phyloP scores from a whole-genome alignment of 2,797 vertebrate genomes.

The Microctenopoma steveboyesi region DNA sequence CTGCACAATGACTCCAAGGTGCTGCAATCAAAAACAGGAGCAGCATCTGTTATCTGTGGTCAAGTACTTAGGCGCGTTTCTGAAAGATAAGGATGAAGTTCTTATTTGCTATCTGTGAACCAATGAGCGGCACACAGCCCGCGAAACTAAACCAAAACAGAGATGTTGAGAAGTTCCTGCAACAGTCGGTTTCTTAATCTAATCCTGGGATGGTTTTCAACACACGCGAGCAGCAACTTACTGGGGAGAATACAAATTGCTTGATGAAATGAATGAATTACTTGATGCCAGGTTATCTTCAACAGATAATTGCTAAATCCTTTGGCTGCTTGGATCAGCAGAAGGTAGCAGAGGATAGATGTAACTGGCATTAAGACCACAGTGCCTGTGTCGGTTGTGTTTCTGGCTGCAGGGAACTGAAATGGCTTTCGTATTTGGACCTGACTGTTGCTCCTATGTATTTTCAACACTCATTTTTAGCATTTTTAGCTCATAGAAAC shows the following conservation, averaged over 20 bases:
- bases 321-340: constrained; percentile 47
- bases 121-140: constrained; percentile 10
- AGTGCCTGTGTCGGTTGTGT: constrained; percentile 38
- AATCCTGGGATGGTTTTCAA: constrained; percentile 42
- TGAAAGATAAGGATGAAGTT: constrained; percentile 34
- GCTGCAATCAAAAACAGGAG: neutral
- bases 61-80: constrained; percentile 15
- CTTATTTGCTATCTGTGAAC: constrained; percentile 15
- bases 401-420: constrained; percentile 32
- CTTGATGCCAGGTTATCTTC: constrained; percentile 57
- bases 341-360: constrained; percentile 32
- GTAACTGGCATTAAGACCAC: constrained; percentile 39
- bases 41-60: constrained; percentile 3
- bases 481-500: constrained; percentile 43
- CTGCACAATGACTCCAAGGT: neutral
- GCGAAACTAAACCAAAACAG: constrained; percentile 33
- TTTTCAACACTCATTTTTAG: constrained; percentile 28
- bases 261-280: constrained; percentile 59
- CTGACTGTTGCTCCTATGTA: constrained; percentile 20
- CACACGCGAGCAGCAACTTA: constrained; percentile 35
- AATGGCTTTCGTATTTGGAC: constrained; percentile 34
- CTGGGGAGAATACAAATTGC: constrained; percentile 61
- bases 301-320: constrained; percentile 65
- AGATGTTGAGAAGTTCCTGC: constrained; percentile 41
- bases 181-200: constrained; percentile 53